Evolutionary conservation across 2,888 invertebrate genomes (phyloP), one percentile per base, ranked within the genome.

Genomic region (Pollenia amentaria): DNA sequence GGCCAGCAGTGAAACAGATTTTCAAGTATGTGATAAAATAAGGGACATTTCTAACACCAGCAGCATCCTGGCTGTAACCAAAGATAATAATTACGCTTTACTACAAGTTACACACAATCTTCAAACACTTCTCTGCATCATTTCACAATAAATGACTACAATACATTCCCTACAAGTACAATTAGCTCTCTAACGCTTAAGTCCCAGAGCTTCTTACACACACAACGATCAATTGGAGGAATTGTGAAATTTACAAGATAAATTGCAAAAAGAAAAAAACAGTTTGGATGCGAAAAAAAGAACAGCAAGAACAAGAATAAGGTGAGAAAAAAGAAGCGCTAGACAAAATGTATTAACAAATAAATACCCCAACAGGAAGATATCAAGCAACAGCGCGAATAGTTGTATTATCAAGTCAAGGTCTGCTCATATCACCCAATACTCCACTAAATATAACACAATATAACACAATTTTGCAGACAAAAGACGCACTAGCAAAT

Each of bases 211-310:
- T 85, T 92, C 95, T 21, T 96, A 97, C 89, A 94, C 96, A 88
- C 97, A 98, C 92, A 98, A 98, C 94, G 97, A 98, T 90, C 98
- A 98, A 91, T 94, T 99, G 89, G 99, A 99, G 92, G 98, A 98
- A 92, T 93, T 99, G 89, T 94, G 98, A 1, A 98, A 98, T 94
- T 94, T 98, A 87, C 98, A 98, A 93, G 98, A 98, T 92, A 95
- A 96, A 87, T 94, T 98, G 88, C 97, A 97, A 85, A 97, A 96
- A 81, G 97, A n/a, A 97, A 91, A 96, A 97, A 86, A 95, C 96
- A 2, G 94, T 95, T 38, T 97, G 97, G 96, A 95, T 96, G 88
- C 95, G 96, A 78, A 95, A 96, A 90, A 95, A 96, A 70, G 95
- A 96, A 78, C 95, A 95, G 77, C 95, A 96, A 90, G 94, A 95